Percentiles rank a stretch among this genome's conserved stretches.
Evolutionary conservation across 2,888 invertebrate genomes (phyloP).

Genomic region (Catocala fraxini): DNA sequence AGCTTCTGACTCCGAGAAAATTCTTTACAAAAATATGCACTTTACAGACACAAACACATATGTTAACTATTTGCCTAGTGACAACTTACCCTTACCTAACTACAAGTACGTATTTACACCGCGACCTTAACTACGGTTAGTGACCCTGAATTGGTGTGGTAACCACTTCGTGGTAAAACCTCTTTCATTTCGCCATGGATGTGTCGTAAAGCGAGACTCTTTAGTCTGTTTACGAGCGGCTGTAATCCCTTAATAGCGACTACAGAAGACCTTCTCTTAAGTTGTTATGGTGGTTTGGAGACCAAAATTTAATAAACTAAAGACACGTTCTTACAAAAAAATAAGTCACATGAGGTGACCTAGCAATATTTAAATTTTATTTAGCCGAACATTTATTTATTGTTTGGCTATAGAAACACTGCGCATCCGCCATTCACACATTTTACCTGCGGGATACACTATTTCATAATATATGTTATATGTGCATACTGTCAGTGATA

Average conservation of each 20-base stretch:
- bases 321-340: neutral
- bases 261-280: slow-evolving; percentile 25
- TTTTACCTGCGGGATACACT: no score
- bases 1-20: no score
- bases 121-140: slow-evolving; percentile 7
- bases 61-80: neutral
- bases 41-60: no score
- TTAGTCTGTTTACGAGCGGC: slow-evolving; percentile 37
- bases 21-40: no score
- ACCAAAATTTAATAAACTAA: slow-evolving; percentile 7
- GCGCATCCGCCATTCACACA: no score
- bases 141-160: slow-evolving; percentile 11
- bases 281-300: slow-evolving; percentile 14
- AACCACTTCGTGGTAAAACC: slow-evolving; percentile 1
- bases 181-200: slow-evolving; percentile 18
- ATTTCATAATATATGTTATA: no score
- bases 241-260: slow-evolving; percentile 39
- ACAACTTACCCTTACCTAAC: slow-evolving; percentile 4
- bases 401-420: no score
- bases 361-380: neutral
- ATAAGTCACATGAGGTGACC: neutral
- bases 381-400: neutral
- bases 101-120: slow-evolving; percentile 3
- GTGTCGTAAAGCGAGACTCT: slow-evolving; percentile 37
- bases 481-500: no score